phyloP scores from a whole-genome alignment of 1,140 invertebrate genomes.

The Brachionus paranguensis region DNA sequence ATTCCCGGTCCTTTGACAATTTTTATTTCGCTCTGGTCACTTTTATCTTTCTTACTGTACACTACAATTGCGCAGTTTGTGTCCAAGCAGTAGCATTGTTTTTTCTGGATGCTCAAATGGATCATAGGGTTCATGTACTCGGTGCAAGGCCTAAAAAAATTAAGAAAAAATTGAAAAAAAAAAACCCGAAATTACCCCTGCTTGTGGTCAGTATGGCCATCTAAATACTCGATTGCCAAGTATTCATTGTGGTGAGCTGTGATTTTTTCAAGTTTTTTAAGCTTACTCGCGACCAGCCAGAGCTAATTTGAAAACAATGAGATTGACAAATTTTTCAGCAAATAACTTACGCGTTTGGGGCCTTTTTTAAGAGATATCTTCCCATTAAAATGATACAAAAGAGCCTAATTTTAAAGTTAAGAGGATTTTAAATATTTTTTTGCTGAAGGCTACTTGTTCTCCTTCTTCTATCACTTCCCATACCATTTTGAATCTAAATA shows the following conservation, averaged over 20 bases:
- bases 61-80: conserved; percentile 11
- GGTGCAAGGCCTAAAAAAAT: neutral
- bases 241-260: conserved; percentile 43
- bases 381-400: conserved; percentile 18
- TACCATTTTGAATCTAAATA: neutral
- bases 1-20: conserved; percentile 49
- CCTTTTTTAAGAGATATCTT: conserved; percentile 13
- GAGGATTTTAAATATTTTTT: neutral
- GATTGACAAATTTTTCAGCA: neutral
- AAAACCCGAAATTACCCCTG: conserved; percentile 44
- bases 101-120: neutral
- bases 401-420: neutral
- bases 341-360: neutral
- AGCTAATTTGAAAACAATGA: neutral
- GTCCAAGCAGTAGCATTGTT: conserved; percentile 16
- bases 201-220: conserved; percentile 48
- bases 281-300: neutral
- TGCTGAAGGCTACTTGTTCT: neutral
- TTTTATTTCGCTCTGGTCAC: conserved; percentile 41
- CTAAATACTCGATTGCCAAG: conserved; percentile 45
- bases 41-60: neutral
- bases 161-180: neutral
- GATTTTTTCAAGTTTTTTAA: conserved; percentile 24
- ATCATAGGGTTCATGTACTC: neutral
- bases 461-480: conserved; percentile 29